Base-by-base conservation (phyloP, 2,113 vertebrate species). In the Hylia prasina region DNA sequence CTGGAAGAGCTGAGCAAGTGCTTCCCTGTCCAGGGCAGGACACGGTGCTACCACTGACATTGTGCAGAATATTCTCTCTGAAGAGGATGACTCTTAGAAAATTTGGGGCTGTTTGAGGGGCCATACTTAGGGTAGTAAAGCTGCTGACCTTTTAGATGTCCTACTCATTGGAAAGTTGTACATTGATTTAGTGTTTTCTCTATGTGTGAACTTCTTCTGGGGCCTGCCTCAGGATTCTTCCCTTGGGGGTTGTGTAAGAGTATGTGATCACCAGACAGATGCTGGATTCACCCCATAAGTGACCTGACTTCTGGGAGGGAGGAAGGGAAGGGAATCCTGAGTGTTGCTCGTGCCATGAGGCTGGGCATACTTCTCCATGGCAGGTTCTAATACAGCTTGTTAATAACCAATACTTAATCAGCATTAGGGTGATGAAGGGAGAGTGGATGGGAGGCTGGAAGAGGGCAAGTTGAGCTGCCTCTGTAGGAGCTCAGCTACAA, bases 101-200 rank as follows among this genome's bases (percentile, higher is more conserved):
- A 40, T 11, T 4, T 17, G 30, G n/a, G 56, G 61, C 27, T 82
- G 5, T 44, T 37, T 57, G 37, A 39, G 47, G 54, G 33, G 12
- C 10, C 7, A 1, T 25, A 6, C 21, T 53, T 22, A 39, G 28
- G 10, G 23, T 45, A 22, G 28, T 17, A 31, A 57, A 6, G 40
- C 47, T 66, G 19, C 53, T 56, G 68, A 42, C 33, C 40, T 47
- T 56, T 37, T 65, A 33, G 28, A 50, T 48, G 35, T 31, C 33
- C 40, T 17, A 0, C 21, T 70, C 6, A 0, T 1, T 1, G 68
- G 57, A 9, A n/a, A 31, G 21, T 17, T 33, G n/a, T 5, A 0
- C 7, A 2, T 15, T 23, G 33, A 27, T 48, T 82, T n/a, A 53
- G 25, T 48, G 1, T n/a, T 76, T 33, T 66, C 10, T 54, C 17